Conservation (phyloP, 2,888 invertebrate species). For the Xestobium rufovillosum region DNA sequence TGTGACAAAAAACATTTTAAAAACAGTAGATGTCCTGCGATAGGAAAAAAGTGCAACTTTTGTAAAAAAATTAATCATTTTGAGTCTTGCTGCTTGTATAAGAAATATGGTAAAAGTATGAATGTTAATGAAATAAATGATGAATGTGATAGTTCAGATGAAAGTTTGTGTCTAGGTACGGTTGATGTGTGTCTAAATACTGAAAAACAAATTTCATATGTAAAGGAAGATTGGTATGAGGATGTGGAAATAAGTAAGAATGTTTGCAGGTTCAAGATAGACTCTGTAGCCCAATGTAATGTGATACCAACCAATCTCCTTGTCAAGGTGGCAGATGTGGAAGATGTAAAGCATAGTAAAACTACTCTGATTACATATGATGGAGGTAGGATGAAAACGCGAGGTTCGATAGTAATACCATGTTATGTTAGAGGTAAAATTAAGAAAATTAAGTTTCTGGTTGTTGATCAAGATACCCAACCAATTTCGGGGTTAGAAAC, state of each 20-base stretch:
- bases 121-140: too few species aligned
- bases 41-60: slow-evolving; percentile 1
- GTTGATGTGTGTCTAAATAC: too few species aligned
- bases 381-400: not conserved
- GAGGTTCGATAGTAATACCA: not conserved
- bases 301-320: not conserved
- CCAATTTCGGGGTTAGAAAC: not conserved
- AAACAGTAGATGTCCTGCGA: not conserved
- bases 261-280: too few species aligned
- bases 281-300: not conserved
- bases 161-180: too few species aligned
- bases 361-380: slow-evolving; percentile 1
- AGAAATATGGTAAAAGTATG: too few species aligned
- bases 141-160: too few species aligned
- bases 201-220: too few species aligned
- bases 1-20: not conserved
- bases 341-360: not conserved
- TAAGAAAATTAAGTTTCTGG: not conserved
- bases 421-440: not conserved
- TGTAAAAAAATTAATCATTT: slow-evolving; percentile 1
- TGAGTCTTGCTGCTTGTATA: not conserved
- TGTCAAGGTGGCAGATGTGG: not conserved
- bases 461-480: not conserved
- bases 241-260: too few species aligned
- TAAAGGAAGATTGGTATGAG: too few species aligned